Evolutionary conservation across 2,797 vertebrate species (phyloP).

Genomic region (Hybognathus amarus): DNA sequence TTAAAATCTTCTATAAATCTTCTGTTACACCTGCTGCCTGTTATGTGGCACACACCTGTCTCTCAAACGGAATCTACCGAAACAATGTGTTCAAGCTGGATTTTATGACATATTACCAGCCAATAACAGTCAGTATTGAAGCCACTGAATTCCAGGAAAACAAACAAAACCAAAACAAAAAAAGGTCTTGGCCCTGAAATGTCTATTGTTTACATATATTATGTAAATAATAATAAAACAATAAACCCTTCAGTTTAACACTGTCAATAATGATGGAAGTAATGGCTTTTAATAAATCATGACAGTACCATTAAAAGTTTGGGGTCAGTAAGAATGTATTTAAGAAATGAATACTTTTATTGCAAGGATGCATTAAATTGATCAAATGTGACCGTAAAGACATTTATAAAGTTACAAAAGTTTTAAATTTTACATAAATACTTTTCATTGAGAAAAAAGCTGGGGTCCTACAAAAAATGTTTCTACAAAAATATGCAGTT

Average conservation of each 20-base stretch:
- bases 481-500: not conserved
- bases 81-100: constrained; percentile 20
- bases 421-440: not conserved
- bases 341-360: too few relatives aligned
- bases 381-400: too few relatives aligned
- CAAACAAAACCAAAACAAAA: too few relatives aligned
- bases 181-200: not conserved
- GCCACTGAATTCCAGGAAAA: not conserved
- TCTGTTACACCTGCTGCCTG: constrained; percentile 77
- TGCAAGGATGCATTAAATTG: too few relatives aligned
- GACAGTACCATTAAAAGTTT: not conserved
- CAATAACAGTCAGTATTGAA: not conserved
- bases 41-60: constrained; percentile 77
- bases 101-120: constrained; percentile 9
- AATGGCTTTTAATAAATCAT: too few relatives aligned
- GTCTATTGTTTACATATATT: not conserved
- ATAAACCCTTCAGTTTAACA: too few relatives aligned
- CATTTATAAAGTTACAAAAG: not conserved
- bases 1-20: constrained; percentile 82
- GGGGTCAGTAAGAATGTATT: too few relatives aligned
- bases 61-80: constrained; percentile 69
- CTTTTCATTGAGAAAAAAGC: too few relatives aligned
- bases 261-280: too few relatives aligned
- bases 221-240: not conserved
- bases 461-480: too few relatives aligned